A percentile compares a stretch with the other conserved stretches of the same genome.
phyloP scores from a whole-genome alignment of 2,797 vertebrate species.

The Sphenodon punctatus region DNA sequence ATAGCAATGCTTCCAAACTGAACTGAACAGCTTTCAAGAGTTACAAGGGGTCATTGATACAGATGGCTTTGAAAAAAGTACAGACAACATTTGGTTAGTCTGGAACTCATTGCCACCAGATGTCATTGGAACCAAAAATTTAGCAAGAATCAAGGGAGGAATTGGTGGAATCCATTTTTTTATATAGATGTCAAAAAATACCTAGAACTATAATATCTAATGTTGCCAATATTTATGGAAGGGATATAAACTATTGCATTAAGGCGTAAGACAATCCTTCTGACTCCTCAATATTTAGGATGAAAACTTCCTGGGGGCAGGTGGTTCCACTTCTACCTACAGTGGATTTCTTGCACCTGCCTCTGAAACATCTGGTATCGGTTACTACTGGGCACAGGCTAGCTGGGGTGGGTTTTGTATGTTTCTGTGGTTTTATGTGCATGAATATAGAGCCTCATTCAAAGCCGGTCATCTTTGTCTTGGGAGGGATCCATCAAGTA shows the following conservation, averaged over 20 bases:
- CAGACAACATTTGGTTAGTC: too few relatives aligned
- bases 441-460: neutral
- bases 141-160: neutral
- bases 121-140: too few relatives aligned
- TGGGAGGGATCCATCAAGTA: neutral
- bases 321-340: neutral
- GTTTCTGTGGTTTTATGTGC: conserved; percentile 17
- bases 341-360: neutral
- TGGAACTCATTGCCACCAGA: too few relatives aligned
- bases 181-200: neutral
- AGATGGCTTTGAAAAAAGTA: too few relatives aligned
- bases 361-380: neutral
- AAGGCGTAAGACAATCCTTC: neutral
- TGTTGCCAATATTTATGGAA: neutral
- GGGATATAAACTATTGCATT: too few relatives aligned
- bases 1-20: too few relatives aligned
- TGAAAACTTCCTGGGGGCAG: neutral
- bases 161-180: neutral
- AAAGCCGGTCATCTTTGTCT: neutral
- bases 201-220: neutral
- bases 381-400: too few relatives aligned
- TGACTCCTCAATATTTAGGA: neutral
- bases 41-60: too few relatives aligned
- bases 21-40: too few relatives aligned
- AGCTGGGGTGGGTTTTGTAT: too few relatives aligned